Evolutionary conservation across 2,888 invertebrate species (phyloP), one percentile per base, ranked within the genome.

Genomic region (Tetanocera ferruginea): DNA sequence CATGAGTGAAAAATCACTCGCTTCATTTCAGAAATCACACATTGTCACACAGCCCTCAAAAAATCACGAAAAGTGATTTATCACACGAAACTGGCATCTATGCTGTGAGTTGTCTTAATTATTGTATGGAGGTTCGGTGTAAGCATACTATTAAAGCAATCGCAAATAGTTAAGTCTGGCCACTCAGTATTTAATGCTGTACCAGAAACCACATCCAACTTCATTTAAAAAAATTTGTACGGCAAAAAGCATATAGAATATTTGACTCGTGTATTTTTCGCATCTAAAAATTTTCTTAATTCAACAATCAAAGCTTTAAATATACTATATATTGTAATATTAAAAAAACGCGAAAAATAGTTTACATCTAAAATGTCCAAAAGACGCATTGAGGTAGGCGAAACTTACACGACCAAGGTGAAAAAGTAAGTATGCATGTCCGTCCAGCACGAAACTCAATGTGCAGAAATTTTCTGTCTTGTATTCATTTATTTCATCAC

Each of bases 331-430:
- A 64, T 3, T 17, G 14, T n/a, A 28, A 17, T 17, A 8, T 34
- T 17, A 11, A 11, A 34, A 34, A 66, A 66, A 2, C 23, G 52
- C 75, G 57, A 19, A 9, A 76, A 78, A 76, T 80, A 81, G 55
- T 11, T 64, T 67, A 9, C 52, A 78, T 78, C 76, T 66, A 81
- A 79, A 43, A 89, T 96, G 96, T 95, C 96, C 66, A 96, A 96
- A 89, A 92, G 96, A 85, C 93, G 96, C 88, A 95, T 96, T 87
- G 96, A 96, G 92, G 95, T 96, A 81, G 92, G 95, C 86, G 96
- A 96, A 87, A 95, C 96, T 4, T 96, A 95, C 88, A 91, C 79
- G 37, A 84, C 17, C 34, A 88, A 95, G 78, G 93, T 94, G 90
- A 94, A 93, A 91, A 92, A 93, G 96, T 95, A 90, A 91, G 91